A percentile compares a stretch with the other conserved stretches of the same genome.
Conservation (phyloP, 1,140 invertebrate genomes). For the Drosophila pseudoobscura region DNA sequence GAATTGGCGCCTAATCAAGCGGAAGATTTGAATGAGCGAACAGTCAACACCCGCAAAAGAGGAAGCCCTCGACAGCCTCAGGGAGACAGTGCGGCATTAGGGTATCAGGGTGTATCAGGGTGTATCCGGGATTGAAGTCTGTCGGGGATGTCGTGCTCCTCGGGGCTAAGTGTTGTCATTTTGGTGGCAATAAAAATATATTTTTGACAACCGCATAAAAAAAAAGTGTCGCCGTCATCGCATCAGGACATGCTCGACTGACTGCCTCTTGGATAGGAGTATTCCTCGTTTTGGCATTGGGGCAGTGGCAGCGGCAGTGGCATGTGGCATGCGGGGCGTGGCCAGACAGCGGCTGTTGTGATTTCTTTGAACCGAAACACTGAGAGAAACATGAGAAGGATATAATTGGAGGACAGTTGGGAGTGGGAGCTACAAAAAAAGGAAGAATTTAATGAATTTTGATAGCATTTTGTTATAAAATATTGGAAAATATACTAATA, state of each 20-base stretch:
- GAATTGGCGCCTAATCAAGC: conserved; percentile 82
- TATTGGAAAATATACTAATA: too few relatives aligned
- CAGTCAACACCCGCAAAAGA: conserved; percentile 55
- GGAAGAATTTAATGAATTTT: too few relatives aligned
- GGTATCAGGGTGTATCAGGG: too few relatives aligned
- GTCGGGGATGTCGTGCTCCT: too few relatives aligned
- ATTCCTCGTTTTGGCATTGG: not conserved
- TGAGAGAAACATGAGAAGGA: conserved; percentile 1
- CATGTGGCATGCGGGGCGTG: conserved; percentile 55
- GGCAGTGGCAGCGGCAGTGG: conserved; percentile 4
- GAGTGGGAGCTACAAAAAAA: too few relatives aligned
- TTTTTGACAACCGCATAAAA: conserved; percentile 76
- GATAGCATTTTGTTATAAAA: too few relatives aligned
- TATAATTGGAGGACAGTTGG: too few relatives aligned
- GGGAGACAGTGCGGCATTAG: too few relatives aligned
- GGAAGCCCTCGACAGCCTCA: conserved; percentile 5
- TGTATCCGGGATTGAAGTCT: too few relatives aligned
- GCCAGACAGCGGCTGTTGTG: conserved; percentile 67
- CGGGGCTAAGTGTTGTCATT: conserved; percentile 74
- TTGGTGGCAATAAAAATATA: conserved; percentile 81
- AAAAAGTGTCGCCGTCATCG: conserved; percentile 56
- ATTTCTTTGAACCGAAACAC: conserved; percentile 44
- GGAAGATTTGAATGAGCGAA: conserved; percentile 82
- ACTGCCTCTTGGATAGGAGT: conserved; percentile 6
- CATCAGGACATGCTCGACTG: conserved; percentile 62